phyloP scores from a whole-genome alignment of 2,888 invertebrate genomes.

The Caenorhabditis wallacei region DNA sequence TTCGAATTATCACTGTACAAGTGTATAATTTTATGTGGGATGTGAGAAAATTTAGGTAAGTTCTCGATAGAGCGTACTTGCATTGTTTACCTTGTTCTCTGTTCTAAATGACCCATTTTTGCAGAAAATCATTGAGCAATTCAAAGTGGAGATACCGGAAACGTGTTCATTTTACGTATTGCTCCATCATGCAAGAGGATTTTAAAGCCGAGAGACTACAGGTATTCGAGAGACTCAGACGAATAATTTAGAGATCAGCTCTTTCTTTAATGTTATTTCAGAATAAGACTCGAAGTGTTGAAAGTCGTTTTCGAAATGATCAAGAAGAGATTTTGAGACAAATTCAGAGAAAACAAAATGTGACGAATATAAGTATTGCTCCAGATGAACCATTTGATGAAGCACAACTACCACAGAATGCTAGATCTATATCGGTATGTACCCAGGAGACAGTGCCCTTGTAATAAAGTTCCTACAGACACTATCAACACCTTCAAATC shows the following conservation, averaged over 20 bases:
- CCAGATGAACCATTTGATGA: slow-evolving; percentile 55
- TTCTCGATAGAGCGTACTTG: too few species aligned
- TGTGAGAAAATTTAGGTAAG: slow-evolving; percentile 78
- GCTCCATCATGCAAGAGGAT: slow-evolving; percentile 79
- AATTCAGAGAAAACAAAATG: slow-evolving; percentile 73
- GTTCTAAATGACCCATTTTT: slow-evolving; percentile 7
- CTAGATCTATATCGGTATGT: slow-evolving; percentile 35
- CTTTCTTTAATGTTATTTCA: slow-evolving; percentile 48
- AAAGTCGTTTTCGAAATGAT: slow-evolving; percentile 63
- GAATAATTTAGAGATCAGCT: neutral
- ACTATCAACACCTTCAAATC: slow-evolving; percentile 36
- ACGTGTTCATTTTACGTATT: slow-evolving; percentile 82
- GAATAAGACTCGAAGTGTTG: slow-evolving; percentile 63
- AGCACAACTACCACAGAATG: slow-evolving; percentile 12
- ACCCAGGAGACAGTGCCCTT: neutral
- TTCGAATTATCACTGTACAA: slow-evolving; percentile 81
- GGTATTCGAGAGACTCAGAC: slow-evolving; percentile 37
- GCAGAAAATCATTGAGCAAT: slow-evolving; percentile 79
- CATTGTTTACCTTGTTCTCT: neutral
- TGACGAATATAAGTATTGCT: slow-evolving; percentile 71
- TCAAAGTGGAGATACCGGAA: slow-evolving; percentile 82
- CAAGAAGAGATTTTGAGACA: slow-evolving; percentile 71
- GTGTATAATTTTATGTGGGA: slow-evolving; percentile 82
- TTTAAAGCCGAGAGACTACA: slow-evolving; percentile 67
- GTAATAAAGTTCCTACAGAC: slow-evolving; percentile 26